Conservation (phyloP, 2,888 invertebrate genomes). For the Oxycera nigricornis region DNA sequence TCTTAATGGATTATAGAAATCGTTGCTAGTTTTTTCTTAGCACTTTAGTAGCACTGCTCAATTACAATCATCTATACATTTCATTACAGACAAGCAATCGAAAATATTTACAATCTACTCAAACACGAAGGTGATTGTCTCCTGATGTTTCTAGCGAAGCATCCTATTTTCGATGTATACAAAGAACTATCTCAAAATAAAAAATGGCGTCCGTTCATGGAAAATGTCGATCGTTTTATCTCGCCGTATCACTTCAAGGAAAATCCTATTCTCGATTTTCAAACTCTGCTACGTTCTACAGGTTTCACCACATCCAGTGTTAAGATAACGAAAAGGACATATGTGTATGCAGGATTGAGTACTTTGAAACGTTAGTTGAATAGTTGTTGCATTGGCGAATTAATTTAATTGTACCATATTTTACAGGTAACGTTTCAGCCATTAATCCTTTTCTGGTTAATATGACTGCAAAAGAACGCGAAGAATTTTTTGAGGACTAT, state of each 20-base stretch:
- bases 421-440: slow-evolving; percentile 70
- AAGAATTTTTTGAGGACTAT: slow-evolving; percentile 71
- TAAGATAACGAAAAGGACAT: slow-evolving; percentile 66
- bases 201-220: slow-evolving; percentile 72
- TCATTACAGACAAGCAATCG: slow-evolving; percentile 65
- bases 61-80: no score
- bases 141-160: slow-evolving; percentile 72
- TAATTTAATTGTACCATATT: no score
- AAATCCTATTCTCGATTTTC: slow-evolving; percentile 67
- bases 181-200: slow-evolving; percentile 65
- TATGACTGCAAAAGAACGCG: slow-evolving; percentile 67
- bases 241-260: slow-evolving; percentile 72
- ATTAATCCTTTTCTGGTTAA: slow-evolving; percentile 74
- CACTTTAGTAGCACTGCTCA: no score
- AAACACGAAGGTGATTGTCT: slow-evolving; percentile 73
- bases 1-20: no score
- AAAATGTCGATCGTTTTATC: slow-evolving; percentile 70
- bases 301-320: slow-evolving; percentile 71
- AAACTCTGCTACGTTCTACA: slow-evolving; percentile 64
- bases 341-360: slow-evolving; percentile 66
- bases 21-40: no score
- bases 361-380: slow-evolving; percentile 67
- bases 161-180: slow-evolving; percentile 75
- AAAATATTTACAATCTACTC: slow-evolving; percentile 71
- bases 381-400: no score